Evolutionary conservation across 2,888 invertebrate genomes (phyloP), one percentile per base, ranked within the genome.

Genomic region (Scaeva pyrastri): DNA sequence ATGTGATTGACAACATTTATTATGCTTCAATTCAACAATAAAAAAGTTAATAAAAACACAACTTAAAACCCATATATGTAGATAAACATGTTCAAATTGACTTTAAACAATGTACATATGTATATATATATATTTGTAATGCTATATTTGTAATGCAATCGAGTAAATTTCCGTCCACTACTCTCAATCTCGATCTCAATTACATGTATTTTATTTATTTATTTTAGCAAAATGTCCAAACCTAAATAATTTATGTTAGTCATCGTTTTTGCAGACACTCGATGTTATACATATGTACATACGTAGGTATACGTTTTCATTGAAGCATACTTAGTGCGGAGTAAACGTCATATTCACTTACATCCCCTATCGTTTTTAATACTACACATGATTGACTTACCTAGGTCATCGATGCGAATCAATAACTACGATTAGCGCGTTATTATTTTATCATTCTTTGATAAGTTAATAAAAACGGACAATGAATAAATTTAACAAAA

Each of bases 71-170:
- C 64, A 45, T 3, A 64, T 64, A 45, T 26, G 45, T 64, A 64
- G 31, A 45, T 16, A 26, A 1, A 41, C 23, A 26, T 14, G n/a
- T 26, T 45, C 26, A 64, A 45, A n/a, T 16, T 45, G 4, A 64
- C 16, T 39, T 41, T 23, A 45, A 60, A 36, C n/a, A 60, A 21
- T 48, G 23, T 52, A 23, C 56, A 58, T 82, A 72, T 75, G 26
- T 60, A 52, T n/a, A n/a, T n/a, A n/a, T n/a, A n/a, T n/a, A n/a
- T 64, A 58, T 82, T 76, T 76, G 31, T 60, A 55, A 55, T 75
- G 56, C 71, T n/a, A n/a, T 64, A 58, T 82, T 76, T 76, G 31
- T 60, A 55, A 55, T 75, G 56, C 71, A 71, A 81, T 81, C 36
- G 64, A 56, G 75, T 75, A 71, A 75, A 41, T 64, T 75, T 75